phyloP scores from a whole-genome alignment of 2,113 vertebrate genomes.

The Python bivittatus region DNA sequence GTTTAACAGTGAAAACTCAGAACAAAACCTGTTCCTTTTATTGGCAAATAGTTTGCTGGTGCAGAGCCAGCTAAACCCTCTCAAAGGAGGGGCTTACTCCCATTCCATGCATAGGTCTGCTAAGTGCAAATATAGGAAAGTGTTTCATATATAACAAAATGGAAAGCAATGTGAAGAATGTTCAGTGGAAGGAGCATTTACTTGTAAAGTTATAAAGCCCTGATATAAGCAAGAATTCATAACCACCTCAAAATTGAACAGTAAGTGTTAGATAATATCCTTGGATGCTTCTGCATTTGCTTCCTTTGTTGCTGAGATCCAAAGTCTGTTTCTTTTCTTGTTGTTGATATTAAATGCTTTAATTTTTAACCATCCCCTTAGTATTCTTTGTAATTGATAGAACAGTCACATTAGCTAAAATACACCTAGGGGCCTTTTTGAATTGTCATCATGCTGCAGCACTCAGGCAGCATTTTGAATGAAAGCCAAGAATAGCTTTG shows the following conservation, averaged over 20 bases:
- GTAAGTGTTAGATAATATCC: not conserved
- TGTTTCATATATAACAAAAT: not conserved
- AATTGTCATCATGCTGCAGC: constrained; percentile 51
- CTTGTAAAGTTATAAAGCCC: not conserved
- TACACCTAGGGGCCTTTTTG: constrained; percentile 56
- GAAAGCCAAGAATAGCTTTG: constrained; percentile 71
- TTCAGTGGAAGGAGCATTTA: not conserved
- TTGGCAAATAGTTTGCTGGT: too few relatives aligned
- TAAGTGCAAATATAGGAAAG: not conserved
- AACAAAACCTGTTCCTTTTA: not conserved
- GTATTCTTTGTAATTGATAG: constrained; percentile 64
- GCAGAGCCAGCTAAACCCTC: too few relatives aligned
- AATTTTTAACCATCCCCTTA: constrained; percentile 36
- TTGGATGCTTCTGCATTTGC: constrained; percentile 32
- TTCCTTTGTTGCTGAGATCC: constrained; percentile 47
- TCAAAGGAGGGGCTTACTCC: not conserved
- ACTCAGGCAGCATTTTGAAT: constrained; percentile 69
- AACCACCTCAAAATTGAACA: constrained; percentile 22
- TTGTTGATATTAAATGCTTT: constrained; percentile 41
- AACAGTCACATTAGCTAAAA: constrained; percentile 47
- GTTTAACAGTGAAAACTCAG: not conserved
- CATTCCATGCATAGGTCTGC: not conserved
- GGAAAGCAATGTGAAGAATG: not conserved
- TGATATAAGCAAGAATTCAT: not conserved
- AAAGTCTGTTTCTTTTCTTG: constrained; percentile 47